These are phyloP conservation scores for Forbesichthys agassizii DNA, from an alignment of 2,113 vertebrate species.

Conservation along the genomic window DNA sequence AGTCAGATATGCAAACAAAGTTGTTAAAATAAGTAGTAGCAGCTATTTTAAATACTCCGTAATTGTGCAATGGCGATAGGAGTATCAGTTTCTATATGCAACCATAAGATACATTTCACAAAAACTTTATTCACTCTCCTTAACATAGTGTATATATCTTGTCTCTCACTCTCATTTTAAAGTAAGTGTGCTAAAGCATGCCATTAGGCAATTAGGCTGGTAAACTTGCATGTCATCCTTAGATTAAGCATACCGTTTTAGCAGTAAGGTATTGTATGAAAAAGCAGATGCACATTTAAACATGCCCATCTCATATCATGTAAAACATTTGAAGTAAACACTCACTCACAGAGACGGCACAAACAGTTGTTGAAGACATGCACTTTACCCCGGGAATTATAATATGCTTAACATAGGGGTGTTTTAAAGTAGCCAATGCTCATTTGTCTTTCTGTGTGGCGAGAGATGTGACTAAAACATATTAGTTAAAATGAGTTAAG, in stretches of 20 bases:
- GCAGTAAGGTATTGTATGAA: constrained; percentile 53
- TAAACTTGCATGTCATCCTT: constrained; percentile 67
- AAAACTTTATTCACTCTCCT: background rate
- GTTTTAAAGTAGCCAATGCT: constrained; percentile 23
- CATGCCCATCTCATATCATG: constrained; percentile 30
- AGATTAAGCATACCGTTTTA: constrained; percentile 68
- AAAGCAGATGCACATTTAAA: constrained; percentile 36
- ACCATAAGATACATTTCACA: background rate
- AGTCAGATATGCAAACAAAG: too few species aligned
- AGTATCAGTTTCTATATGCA: too few species aligned
- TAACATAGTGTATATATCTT: background rate
- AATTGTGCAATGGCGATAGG: too few species aligned
- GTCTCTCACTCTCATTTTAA: background rate
- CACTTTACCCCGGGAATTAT: background rate
- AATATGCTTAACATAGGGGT: constrained; percentile 8
- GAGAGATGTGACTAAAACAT: background rate
- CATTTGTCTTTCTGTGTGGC: constrained; percentile 36
- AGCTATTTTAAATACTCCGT: too few species aligned
- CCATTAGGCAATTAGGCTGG: constrained; percentile 38
- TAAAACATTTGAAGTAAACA: constrained; percentile 29
- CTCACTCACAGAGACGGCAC: background rate
- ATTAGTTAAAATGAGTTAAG: background rate
- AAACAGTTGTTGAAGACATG: background rate
- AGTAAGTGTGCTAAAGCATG: constrained; percentile 10
- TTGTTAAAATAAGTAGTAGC: too few species aligned